Evolutionary conservation across 2,797 vertebrate genomes (phyloP).

Genomic region (Catamblyrhynchus diadema): DNA sequence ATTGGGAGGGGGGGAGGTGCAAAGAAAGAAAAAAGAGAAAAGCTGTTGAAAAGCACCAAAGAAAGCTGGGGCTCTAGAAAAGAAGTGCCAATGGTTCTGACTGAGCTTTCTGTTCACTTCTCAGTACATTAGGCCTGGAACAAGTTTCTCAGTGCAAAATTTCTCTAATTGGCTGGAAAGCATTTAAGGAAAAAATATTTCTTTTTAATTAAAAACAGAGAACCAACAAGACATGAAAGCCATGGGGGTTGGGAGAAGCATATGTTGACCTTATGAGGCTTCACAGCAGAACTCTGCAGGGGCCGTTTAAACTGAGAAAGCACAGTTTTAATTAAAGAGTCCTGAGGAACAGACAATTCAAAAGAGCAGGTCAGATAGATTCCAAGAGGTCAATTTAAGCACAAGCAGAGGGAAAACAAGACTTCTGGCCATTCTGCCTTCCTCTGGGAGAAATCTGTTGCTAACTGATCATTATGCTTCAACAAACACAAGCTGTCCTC

Average conservation of each 20-base stretch:
- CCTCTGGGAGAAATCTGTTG: slow-evolving; percentile 38
- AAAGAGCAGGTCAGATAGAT: slow-evolving; percentile 64
- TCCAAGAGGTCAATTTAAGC: slow-evolving; percentile 66
- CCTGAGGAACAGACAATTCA: slow-evolving; percentile 64
- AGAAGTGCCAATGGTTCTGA: slow-evolving; percentile 32
- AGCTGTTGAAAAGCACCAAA: slow-evolving; percentile 34
- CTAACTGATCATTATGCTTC: slow-evolving; percentile 8
- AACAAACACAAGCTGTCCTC: background rate
- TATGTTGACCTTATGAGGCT: slow-evolving; percentile 68
- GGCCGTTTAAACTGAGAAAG: slow-evolving; percentile 68
- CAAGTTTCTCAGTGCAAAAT: slow-evolving; percentile 56
- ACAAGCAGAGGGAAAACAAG: slow-evolving; percentile 51
- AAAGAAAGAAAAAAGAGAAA: background rate
- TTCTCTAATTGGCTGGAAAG: slow-evolving; percentile 65
- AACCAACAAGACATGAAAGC: slow-evolving; percentile 55
- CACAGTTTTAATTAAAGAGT: slow-evolving; percentile 71
- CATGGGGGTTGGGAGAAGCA: slow-evolving; percentile 62
- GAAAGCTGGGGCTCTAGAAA: slow-evolving; percentile 25
- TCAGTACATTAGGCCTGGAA: slow-evolving; percentile 41
- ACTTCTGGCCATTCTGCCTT: slow-evolving; percentile 37
- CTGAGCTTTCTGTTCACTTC: slow-evolving; percentile 52
- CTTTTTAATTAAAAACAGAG: slow-evolving; percentile 70
- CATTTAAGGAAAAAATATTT: slow-evolving; percentile 61
- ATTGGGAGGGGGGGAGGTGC: background rate
- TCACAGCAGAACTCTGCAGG: slow-evolving; percentile 64